phyloP scores from a whole-genome alignment of 53 echinoderm and acorn worm species.

The Henricia sp. region DNA sequence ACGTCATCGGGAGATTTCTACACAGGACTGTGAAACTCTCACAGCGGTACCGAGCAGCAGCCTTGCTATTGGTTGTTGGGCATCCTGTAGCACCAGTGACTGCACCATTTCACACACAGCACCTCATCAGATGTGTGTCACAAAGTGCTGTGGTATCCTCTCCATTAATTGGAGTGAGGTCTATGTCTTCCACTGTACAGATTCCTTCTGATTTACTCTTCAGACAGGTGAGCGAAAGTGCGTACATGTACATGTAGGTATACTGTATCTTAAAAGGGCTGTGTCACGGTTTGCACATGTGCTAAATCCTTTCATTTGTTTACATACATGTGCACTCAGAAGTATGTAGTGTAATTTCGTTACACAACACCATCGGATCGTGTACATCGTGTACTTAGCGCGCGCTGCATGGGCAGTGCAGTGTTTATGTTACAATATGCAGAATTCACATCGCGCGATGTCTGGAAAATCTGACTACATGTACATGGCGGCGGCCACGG shows the following conservation, averaged over 20 bases:
- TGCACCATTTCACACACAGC: background rate
- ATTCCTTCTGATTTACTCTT: conserved; percentile 40
- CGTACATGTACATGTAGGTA: background rate
- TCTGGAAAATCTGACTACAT: background rate
- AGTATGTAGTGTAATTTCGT: too few relatives aligned
- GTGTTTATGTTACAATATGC: background rate
- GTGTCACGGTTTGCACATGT: too few relatives aligned
- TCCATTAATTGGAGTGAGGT: background rate
- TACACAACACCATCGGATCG: too few relatives aligned
- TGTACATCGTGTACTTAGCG: too few relatives aligned
- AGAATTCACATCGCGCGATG: background rate
- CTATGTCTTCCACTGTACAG: conserved; percentile 31
- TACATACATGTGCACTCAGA: too few relatives aligned
- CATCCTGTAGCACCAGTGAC: background rate
- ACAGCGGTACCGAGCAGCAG: background rate
- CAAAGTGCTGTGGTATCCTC: background rate
- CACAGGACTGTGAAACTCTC: background rate
- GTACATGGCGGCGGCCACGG: too few relatives aligned
- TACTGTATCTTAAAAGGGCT: background rate
- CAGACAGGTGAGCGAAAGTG: conserved; percentile 8
- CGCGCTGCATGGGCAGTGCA: too few relatives aligned
- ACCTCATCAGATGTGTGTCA: background rate
- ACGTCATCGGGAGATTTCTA: conserved; percentile 2
- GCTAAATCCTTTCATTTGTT: too few relatives aligned
- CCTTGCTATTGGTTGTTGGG: background rate